Conservation (phyloP, 2,888 invertebrate genomes). For the Stenchaetothrips biformis region DNA sequence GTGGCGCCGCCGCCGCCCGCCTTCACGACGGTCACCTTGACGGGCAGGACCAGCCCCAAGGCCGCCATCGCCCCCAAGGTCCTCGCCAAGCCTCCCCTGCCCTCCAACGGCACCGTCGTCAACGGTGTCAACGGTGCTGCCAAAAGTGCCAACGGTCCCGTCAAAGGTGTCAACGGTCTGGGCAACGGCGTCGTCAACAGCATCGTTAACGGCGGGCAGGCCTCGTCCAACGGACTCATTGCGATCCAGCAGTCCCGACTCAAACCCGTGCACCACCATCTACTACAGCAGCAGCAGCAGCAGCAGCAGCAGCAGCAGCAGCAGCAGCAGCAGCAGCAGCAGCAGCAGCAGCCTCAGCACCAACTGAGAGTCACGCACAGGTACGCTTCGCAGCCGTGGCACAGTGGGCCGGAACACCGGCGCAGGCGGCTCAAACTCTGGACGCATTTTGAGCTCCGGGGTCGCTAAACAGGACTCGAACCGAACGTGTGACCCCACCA, state of each 20-base stretch:
- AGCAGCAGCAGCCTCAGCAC: neutral
- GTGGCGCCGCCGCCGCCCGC: constrained; percentile 6
- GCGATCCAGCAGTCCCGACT: neutral
- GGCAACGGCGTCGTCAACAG: neutral
- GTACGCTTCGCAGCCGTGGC: neutral
- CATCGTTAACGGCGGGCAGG: neutral
- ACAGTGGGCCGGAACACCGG: too few relatives aligned
- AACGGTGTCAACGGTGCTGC: neutral
- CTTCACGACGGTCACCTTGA: constrained; percentile 25
- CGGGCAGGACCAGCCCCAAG: neutral
- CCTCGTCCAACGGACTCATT: neutral
- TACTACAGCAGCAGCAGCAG: neutral
- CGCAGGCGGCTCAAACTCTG: too few relatives aligned
- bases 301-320: neutral
- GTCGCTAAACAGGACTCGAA: too few relatives aligned
- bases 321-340: neutral
- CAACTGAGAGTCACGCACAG: neutral
- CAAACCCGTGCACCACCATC: neutral
- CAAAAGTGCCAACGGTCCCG: neutral
- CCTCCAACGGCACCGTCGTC: neutral
- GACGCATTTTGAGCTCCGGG: too few relatives aligned
- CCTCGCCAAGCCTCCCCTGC: neutral
- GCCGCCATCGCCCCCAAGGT: neutral
- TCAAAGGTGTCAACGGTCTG: neutral
- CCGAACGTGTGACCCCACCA: too few relatives aligned